phyloP scores from a whole-genome alignment of 2,888 invertebrate species.

The Leuctra nigra region DNA sequence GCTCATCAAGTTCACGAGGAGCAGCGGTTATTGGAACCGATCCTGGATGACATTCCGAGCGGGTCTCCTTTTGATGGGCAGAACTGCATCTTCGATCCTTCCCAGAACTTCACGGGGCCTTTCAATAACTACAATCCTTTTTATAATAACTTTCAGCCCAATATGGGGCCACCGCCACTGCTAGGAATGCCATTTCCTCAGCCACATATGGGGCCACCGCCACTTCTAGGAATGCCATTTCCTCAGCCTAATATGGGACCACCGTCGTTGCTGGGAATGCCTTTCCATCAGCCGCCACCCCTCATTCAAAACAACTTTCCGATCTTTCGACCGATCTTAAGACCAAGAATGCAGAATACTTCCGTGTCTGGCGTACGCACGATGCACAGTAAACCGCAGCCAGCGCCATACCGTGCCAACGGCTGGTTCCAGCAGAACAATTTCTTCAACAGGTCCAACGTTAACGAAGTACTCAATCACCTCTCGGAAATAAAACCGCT shows the following conservation, averaged over 20 bases:
- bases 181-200: not conserved
- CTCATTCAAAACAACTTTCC: not conserved
- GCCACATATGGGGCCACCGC: not conserved
- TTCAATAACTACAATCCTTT: not conserved
- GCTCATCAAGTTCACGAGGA: not conserved
- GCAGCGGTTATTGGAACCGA: not conserved
- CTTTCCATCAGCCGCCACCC: not conserved
- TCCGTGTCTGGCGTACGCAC: not conserved
- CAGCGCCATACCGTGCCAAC: not conserved
- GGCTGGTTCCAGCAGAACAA: constrained; percentile 14
- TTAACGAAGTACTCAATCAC: not conserved
- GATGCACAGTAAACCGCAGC: not conserved
- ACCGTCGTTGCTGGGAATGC: not conserved
- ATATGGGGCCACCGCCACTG: not conserved
- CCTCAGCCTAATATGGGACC: not conserved
- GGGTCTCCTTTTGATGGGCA: too few species aligned
- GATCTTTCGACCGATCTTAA: not conserved
- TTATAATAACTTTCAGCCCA: too few species aligned
- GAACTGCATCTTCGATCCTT: too few species aligned
- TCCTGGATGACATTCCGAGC: not conserved
- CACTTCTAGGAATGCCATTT: not conserved
- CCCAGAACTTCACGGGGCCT: too few species aligned
- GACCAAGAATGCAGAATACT: constrained; percentile 2
- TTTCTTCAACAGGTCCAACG: not conserved
- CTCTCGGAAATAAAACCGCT: too few species aligned